Conservation (phyloP, 35 echinoderm and acorn worm species). For the Lytechinus variegatus region DNA sequence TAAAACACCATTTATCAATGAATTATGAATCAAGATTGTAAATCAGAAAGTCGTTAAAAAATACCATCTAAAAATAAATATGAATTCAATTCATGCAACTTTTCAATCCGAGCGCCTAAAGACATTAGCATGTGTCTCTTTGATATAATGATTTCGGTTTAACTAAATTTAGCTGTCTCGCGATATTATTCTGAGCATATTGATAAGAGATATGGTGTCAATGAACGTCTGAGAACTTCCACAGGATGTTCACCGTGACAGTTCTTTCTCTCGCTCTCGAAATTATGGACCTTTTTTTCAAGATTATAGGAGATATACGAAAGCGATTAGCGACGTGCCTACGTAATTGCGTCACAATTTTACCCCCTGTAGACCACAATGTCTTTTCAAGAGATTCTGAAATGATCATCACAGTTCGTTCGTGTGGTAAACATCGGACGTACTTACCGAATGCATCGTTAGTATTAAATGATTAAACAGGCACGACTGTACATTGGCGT, state of each 20-base stretch:
- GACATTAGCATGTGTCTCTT: not conserved
- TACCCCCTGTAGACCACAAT: not conserved
- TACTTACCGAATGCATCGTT: not conserved
- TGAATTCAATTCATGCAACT: not conserved
- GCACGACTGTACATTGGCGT: not conserved
- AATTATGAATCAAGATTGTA: no score
- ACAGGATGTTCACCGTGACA: not conserved
- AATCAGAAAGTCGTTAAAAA: no score
- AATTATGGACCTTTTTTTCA: not conserved
- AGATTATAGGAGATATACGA: not conserved
- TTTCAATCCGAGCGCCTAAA: not conserved
- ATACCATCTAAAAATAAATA: not conserved
- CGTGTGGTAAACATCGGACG: not conserved
- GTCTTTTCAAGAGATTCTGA: slow-evolving; percentile 4
- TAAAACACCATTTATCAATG: no score
- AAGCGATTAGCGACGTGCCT: not conserved
- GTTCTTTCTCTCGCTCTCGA: not conserved
- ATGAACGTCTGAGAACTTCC: not conserved
- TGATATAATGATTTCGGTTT: not conserved
- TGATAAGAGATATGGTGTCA: not conserved
- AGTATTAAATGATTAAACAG: not conserved
- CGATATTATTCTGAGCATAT: not conserved
- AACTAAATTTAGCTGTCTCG: not conserved
- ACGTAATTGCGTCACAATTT: not conserved
- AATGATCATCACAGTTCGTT: not conserved